Evolutionary conservation across 2,888 invertebrate species (phyloP), one percentile per base, ranked within the genome.

Genomic region (Ectobius pallidus): DNA sequence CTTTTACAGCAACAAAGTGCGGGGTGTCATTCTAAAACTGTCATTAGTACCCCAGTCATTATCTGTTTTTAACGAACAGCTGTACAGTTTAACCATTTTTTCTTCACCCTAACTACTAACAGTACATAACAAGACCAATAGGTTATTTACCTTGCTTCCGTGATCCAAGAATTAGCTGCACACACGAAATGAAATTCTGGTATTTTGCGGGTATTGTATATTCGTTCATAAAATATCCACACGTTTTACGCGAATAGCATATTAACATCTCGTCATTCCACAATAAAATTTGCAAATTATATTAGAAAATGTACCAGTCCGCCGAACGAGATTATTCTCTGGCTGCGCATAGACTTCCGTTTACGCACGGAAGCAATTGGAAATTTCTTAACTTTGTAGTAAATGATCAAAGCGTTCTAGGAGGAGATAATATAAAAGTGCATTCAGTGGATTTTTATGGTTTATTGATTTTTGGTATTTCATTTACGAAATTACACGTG

Each of bases 191-290:
- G 34, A 11, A 63, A 25, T 63, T 20, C 20, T 3, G 20, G 16
- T 25, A 25, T 22, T 42, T 39, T n/a, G 20, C 3, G 14, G 1
- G 11, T 22, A 20, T 22, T 2, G 22, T 63, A 42, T 63, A 25
- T 63, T 22, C 22, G 42, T 39, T 42, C 63, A 63, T 14, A 52
- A 62, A 63, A 63, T 14, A 63, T n/a, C 22, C 42, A 63, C 39
- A 42, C 42, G n/a, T n/a, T 42, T 42, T 18, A 55, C 52, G 11
- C 25, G 39, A 70, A 58, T 18, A 70, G 18, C 42, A 70, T n/a
- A 67, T 44, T 42, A 55, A 39, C 58, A 70, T 70, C 39, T 55
- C 55, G 69, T 69, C 27, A 39, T 58, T 70, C 39, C 55, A 70
- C 27, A 6, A 22, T 32, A 55, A 42, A 58, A 39, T 58, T 25